Base-by-base conservation (phyloP, 2,888 invertebrate species). In the Arge pagana region DNA sequence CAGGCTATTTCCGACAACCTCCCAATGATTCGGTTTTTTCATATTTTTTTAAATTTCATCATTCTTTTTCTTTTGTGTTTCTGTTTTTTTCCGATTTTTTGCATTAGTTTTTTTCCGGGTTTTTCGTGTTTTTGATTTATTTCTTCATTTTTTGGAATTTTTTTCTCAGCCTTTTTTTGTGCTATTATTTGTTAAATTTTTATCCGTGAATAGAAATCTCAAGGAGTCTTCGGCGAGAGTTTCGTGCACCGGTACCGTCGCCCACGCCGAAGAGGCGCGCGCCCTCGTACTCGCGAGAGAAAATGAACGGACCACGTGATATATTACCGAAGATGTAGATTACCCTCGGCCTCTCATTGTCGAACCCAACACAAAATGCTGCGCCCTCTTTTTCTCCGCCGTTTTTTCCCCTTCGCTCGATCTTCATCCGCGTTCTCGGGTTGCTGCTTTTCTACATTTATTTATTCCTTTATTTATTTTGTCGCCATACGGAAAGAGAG, bases 321-420 rank as follows among this genome's bases (percentile, higher is more conserved):
- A 66, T 69, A 69, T 71, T 62, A 67, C 61, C 58, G 65, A 65
- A 72, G 70, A 71, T 71, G 71, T 65, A 73, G 72, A 73, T 72
- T 66, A 64, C 64, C 61, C 63, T 56, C 43, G 56, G 64, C 65
- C 66, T 66, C 65, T 66, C 70, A 73, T 73, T 72, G 73, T 71
- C 63, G 68, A 53, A 48, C 41, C 21, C 41, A 31, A 39, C 39
- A 66, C 61, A 70, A 69, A 70, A 71, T 68, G 64, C 58, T 58
- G 48, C 48, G 48, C 43, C 36, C 43, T 39, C 37, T 30, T 45
- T 11, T 23, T 42, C 35, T 42, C 41, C 37, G 19, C 31, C 30
- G 39, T 36, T 30, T 21, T 28, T 19, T 35, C 23, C 24, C 16
- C 19, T 19, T 21, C 33, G n/a, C 19, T 24, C 39, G 21, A 16